phyloP scores from a whole-genome alignment of 2,113 vertebrate genomes.

The Uropsilus gracilis region DNA sequence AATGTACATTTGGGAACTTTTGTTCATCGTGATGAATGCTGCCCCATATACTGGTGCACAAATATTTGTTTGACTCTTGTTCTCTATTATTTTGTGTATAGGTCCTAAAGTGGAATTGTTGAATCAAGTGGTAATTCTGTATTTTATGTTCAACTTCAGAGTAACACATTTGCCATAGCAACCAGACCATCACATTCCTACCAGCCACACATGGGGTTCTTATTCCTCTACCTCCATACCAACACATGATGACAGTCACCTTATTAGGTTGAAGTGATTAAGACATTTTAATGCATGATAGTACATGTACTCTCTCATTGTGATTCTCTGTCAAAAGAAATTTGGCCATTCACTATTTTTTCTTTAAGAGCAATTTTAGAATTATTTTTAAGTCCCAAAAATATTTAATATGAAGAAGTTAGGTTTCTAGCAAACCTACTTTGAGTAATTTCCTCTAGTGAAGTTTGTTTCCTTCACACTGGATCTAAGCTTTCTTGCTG shows the following conservation, averaged over 20 bases:
- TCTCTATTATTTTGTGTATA: background rate
- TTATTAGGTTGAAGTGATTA: background rate
- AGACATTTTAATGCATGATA: background rate
- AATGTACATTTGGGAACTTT: background rate
- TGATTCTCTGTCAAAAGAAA: background rate
- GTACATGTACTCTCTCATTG: background rate
- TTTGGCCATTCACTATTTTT: background rate
- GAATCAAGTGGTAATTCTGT: background rate
- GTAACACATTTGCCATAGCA: background rate
- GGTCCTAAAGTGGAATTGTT: background rate
- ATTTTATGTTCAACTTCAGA: conserved; percentile 8
- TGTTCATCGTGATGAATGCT: background rate
- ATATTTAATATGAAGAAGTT: conserved; percentile 11
- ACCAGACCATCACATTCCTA: background rate
- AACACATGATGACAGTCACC: background rate
- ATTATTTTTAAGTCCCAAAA: conserved; percentile 28
- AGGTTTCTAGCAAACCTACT: conserved; percentile 17
- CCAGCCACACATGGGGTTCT: background rate
- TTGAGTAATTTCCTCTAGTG: conserved; percentile 7
- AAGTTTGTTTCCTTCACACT: conserved; percentile 22
- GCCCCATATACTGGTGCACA: background rate
- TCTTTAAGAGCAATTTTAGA: background rate
- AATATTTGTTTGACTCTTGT: background rate
- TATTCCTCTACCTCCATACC: background rate
- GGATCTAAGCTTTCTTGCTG: background rate